Evolutionary conservation across 2,113 vertebrate genomes (phyloP).

Genomic region (Talpa occidentalis): DNA sequence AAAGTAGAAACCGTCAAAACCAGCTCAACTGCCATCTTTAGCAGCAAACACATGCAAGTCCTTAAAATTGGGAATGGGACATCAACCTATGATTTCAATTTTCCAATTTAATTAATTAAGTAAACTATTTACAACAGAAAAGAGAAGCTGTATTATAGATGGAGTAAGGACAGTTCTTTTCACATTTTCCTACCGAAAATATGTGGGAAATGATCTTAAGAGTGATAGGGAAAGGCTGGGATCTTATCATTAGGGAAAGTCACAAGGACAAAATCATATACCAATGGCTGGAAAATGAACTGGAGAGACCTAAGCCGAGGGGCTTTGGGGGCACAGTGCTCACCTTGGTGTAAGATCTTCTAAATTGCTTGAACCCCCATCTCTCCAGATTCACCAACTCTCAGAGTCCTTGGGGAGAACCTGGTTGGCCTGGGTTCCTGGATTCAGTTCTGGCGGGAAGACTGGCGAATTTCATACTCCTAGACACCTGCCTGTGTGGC

Average conservation of each 20-base stretch:
- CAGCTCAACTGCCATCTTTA: background rate
- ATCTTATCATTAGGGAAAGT: background rate
- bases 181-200: background rate
- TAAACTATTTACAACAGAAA: constrained; percentile 9
- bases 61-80: background rate
- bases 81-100: background rate
- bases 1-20: background rate
- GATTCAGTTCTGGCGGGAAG: background rate
- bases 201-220: background rate
- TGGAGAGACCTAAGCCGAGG: background rate
- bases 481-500: background rate
- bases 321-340: background rate
- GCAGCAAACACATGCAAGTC: background rate
- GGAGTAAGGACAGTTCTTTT: constrained; percentile 14
- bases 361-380: background rate
- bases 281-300: background rate
- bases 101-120: constrained; percentile 3
- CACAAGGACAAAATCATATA: background rate
- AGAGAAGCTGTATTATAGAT: background rate
- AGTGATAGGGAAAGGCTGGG: background rate
- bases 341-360: background rate
- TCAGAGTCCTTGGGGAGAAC: background rate
- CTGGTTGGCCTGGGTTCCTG: background rate
- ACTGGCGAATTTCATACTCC: background rate
- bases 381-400: background rate